Evolutionary conservation across 2,113 vertebrate genomes (phyloP).

Genomic region (Tricholaema leucomelas): DNA sequence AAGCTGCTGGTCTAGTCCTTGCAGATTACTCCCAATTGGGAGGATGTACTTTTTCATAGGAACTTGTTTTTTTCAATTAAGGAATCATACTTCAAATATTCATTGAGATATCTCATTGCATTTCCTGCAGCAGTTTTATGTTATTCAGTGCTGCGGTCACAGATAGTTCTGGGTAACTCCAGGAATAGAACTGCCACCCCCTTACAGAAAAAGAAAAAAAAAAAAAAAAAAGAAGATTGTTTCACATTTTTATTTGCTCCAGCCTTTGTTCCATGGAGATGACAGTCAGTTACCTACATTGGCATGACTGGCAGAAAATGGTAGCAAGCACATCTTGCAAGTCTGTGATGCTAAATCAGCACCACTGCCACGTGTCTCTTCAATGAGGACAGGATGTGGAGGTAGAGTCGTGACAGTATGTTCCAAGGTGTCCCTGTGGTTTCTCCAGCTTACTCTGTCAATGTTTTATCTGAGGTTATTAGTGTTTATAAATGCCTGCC

Average conservation of each 20-base stretch:
- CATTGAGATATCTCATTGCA: background rate
- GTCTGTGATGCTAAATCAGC: constrained; percentile 38
- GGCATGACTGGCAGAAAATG: constrained; percentile 11
- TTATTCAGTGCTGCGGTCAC: background rate
- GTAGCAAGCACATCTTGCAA: background rate
- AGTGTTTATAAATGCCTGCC: constrained; percentile 35
- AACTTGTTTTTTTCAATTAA: background rate
- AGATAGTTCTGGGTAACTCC: constrained; percentile 14
- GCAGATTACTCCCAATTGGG: background rate
- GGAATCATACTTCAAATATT: background rate
- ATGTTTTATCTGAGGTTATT: constrained; percentile 28
- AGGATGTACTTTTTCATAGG: background rate
- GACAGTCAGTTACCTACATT: constrained; percentile 22
- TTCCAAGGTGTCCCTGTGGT: background rate
- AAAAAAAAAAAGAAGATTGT: constrained; percentile 1
- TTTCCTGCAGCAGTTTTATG: background rate
- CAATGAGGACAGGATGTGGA: background rate
- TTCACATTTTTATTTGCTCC: constrained; percentile 39
- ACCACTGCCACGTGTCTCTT: background rate
- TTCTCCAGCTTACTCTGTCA: constrained; percentile 23
- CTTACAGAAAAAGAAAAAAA: constrained; percentile 14
- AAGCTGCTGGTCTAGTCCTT: background rate
- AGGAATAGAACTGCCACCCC: constrained; percentile 27
- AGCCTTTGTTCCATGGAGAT: constrained; percentile 23
- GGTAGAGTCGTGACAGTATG: constrained; percentile 42